phyloP scores from a whole-genome alignment of 1,140 invertebrate species.

The Lordiphosa mommai region DNA sequence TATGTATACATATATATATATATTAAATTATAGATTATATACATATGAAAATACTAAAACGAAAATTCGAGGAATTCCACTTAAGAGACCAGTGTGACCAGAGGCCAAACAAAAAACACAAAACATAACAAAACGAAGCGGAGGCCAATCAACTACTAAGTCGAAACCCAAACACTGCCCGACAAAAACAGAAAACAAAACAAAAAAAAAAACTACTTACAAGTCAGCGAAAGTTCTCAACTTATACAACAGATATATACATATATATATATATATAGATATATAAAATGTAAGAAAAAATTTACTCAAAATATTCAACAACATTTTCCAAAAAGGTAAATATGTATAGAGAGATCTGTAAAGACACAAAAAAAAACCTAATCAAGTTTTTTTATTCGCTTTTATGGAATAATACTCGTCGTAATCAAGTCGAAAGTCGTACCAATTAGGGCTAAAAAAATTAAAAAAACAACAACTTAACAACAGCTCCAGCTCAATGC shows the following conservation, averaged over 20 bases:
- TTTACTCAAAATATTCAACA: constrained; percentile 29
- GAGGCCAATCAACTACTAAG: constrained; percentile 29
- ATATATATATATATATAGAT: constrained; percentile 16
- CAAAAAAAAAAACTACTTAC: constrained; percentile 7
- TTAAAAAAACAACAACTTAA: constrained; percentile 2
- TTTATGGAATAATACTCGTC: constrained; percentile 42
- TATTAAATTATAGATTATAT: neutral
- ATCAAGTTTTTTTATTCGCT: constrained; percentile 75
- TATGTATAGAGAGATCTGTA: constrained; percentile 70
- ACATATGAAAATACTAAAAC: neutral
- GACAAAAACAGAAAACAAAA: neutral
- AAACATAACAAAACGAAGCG: neutral
- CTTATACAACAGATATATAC: constrained; percentile 26
- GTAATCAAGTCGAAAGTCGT: too few species aligned
- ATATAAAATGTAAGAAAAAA: constrained; percentile 15
- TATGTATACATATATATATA: constrained; percentile 1
- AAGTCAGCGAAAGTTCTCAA: constrained; percentile 36
- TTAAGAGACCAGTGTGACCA: constrained; percentile 11
- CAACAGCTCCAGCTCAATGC: constrained; percentile 3
- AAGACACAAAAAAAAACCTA: constrained; percentile 57
- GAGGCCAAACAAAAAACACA: constrained; percentile 25
- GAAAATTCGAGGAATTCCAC: neutral
- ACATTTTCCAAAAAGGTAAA: constrained; percentile 39
- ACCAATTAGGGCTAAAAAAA: constrained; percentile 2
- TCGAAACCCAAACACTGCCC: constrained; percentile 34